Base-by-base conservation (phyloP, 2,888 invertebrate species). In the Oligia strigilis region DNA sequence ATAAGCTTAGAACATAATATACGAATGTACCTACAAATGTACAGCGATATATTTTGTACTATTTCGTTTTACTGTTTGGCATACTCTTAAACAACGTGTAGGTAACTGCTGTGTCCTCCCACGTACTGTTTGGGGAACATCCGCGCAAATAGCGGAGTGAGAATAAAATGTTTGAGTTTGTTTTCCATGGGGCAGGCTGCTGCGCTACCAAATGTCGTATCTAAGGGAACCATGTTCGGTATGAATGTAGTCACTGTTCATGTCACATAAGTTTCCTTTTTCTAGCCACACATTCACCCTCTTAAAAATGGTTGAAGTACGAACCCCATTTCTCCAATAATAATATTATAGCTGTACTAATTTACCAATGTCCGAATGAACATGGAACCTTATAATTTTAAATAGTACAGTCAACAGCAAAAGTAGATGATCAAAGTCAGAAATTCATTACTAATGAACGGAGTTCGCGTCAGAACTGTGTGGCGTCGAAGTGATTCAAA, bases 1-100 rank as follows among this genome's bases (percentile, higher is more conserved):
- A 82, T 80, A 82, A 81, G 84, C 76, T 77, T 76, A 74, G 72
- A 74, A 77, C 77, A 77, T 77, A 72, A 78, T 36, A 79, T 77
- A 76, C 73, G 43, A 73, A 71, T 78, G 75, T 79, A 80, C 43
- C 29, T 52, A 84, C 64, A 72, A 70, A 78, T 80, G 75, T 75
- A 70, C 40, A 36, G 14, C n/a, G 65, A 77, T 66, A 67, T 75
- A 62, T 75, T 74, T 83, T 83, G 80, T 73, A 81, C 62, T 71
- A 69, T 80, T 87, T 36, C 52, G 52, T 72, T 60, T 40, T 71
- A 62, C n/a, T 75, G 64, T 65, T 64, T 23, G 75, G 60, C 58
- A 40, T 43, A 71, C n/a, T 55, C 23, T 19, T 62, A 36, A 64
- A 55, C 17, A 70, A 66, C 60, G 49, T 23, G 43, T 14, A 13